These are phyloP conservation scores for Pteruthius melanotis DNA, from an alignment of 2,113 vertebrate genomes.

Conservation along the genomic window DNA sequence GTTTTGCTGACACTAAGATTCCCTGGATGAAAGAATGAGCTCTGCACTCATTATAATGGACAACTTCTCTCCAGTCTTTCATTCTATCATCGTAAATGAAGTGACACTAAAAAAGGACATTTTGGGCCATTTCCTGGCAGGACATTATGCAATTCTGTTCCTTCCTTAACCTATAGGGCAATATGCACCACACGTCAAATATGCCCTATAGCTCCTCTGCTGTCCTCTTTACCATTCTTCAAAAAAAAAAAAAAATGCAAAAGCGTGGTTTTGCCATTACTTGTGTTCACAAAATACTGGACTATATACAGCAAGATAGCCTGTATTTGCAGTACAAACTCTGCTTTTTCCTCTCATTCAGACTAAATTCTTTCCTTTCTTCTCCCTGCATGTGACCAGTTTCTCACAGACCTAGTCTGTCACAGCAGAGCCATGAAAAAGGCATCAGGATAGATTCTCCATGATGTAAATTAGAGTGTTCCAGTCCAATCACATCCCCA, in stretches of 20 bases:
- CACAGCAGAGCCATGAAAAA: conserved; percentile 39
- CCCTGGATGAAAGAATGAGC: not conserved
- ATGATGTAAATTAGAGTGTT: conserved; percentile 57
- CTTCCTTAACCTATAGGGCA: not conserved
- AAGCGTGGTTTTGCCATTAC: not conserved
- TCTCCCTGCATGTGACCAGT: conserved; percentile 29
- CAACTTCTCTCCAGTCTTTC: not conserved
- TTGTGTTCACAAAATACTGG: not conserved
- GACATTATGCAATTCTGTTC: not conserved
- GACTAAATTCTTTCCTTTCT: conserved; percentile 27
- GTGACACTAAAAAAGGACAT: not conserved
- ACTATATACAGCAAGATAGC: not conserved
- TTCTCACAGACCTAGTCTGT: conserved; percentile 35
- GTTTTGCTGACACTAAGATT: conserved; percentile 23
- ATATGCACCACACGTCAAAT: not conserved
- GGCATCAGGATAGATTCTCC: conserved; percentile 47
- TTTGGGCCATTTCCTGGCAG: not conserved
- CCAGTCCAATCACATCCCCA: conserved; percentile 35
- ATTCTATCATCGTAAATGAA: not conserved
- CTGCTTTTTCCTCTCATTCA: conserved; percentile 24
- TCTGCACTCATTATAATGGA: not conserved
- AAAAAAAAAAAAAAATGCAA: not conserved
- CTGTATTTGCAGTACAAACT: conserved; percentile 11
- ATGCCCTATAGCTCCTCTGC: not conserved
- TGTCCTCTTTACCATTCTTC: not conserved